Percentiles rank a stretch among this genome's conserved stretches.
phyloP scores from a whole-genome alignment of 2,113 vertebrate species.

The Hippocampus zosterae region DNA sequence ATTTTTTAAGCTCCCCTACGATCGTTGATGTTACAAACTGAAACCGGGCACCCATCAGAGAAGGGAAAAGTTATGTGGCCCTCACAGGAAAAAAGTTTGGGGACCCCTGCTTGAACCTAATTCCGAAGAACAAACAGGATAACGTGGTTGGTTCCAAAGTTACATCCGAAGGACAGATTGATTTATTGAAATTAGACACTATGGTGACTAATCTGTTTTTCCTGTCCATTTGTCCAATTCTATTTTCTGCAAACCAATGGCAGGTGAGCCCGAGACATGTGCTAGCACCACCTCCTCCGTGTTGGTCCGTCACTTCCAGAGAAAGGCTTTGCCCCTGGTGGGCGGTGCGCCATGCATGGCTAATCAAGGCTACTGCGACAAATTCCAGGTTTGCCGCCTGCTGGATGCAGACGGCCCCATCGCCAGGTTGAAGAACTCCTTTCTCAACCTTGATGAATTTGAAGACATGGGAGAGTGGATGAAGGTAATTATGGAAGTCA shows the following conservation, averaged over 20 bases:
- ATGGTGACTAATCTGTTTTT: not conserved
- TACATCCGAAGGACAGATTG: not conserved
- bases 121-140: not conserved
- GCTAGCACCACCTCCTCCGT: constrained; percentile 71
- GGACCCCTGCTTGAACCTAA: no score
- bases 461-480: constrained; percentile 71
- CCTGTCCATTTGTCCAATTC: not conserved
- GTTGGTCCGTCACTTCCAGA: constrained; percentile 59
- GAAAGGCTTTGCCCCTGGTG: constrained; percentile 46
- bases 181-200: no score
- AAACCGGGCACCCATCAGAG: no score
- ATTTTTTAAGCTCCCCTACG: no score
- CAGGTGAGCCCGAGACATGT: constrained; percentile 66
- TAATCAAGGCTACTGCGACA: constrained; percentile 75
- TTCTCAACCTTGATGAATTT: constrained; percentile 66
- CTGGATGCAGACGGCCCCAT: constrained; percentile 75
- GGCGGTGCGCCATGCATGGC: constrained; percentile 66
- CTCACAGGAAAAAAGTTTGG: no score
- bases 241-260: constrained; percentile 9
- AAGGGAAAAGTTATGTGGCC: no score
- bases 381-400: constrained; percentile 71
- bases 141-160: not conserved
- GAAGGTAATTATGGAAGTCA: constrained; percentile 54
- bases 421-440: constrained; percentile 74
- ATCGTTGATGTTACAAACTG: no score